A percentile compares a stretch with the other conserved stretches of the same genome.
Conservation (phyloP, 2,113 vertebrate genomes). For the Dendrocopos noguchii region DNA sequence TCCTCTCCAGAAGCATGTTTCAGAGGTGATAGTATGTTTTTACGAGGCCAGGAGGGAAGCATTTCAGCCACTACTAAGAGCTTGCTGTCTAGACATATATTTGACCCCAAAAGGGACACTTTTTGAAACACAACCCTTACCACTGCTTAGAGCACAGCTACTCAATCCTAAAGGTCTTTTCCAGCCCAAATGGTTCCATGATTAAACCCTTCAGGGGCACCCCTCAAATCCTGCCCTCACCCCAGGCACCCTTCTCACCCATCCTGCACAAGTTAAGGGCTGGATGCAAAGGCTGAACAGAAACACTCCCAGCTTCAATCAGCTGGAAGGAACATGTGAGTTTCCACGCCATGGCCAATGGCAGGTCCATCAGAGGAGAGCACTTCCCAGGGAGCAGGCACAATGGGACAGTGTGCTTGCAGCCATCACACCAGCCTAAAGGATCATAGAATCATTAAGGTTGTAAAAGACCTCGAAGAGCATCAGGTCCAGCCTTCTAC, state of each 20-base stretch:
- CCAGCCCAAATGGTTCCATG: too few relatives aligned
- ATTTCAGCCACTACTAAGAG: background rate
- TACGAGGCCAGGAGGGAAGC: conserved; percentile 35
- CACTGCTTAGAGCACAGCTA: background rate
- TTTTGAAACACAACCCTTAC: background rate
- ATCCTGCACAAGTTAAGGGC: background rate
- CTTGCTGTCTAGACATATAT: conserved; percentile 27
- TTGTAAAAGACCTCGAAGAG: too few relatives aligned
- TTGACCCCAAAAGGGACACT: background rate
- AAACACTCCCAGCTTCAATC: background rate
- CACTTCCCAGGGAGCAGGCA: background rate
- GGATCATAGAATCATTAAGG: background rate
- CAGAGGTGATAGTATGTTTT: conserved; percentile 12
- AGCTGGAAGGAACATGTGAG: background rate
- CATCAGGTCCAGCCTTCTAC: too few relatives aligned
- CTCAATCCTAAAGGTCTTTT: background rate
- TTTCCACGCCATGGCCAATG: background rate
- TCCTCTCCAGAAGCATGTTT: background rate
- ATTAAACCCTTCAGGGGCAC: background rate
- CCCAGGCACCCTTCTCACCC: background rate
- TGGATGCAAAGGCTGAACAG: background rate
- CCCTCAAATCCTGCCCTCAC: background rate
- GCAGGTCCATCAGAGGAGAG: accelerated
- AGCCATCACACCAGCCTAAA: background rate
- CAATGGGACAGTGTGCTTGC: background rate